phyloP scores from a whole-genome alignment of 2,888 invertebrate species.

The Acrobeloides nanus region DNA sequence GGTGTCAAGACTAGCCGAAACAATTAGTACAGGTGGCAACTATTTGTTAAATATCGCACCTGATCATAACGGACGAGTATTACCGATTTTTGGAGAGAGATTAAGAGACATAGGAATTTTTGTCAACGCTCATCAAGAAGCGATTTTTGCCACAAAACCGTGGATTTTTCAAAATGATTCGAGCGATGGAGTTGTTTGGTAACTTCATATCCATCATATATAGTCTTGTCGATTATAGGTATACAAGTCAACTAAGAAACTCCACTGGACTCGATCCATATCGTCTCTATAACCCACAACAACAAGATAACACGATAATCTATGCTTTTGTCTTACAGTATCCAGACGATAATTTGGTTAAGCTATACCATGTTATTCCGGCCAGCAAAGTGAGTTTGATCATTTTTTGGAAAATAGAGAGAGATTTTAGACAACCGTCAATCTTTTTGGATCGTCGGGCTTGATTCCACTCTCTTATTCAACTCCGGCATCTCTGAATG shows the following conservation, averaged over 20 bases:
- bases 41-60: no score
- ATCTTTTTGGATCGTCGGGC: constrained; percentile 30
- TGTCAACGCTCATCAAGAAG: constrained; percentile 56
- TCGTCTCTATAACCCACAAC: constrained; percentile 23
- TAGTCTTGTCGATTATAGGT: no score
- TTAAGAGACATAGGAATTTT: constrained; percentile 55
- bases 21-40: no score
- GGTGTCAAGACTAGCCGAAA: no score
- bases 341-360: constrained; percentile 14
- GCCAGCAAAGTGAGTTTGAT: constrained; percentile 37
- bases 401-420: no score
- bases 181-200: no score
- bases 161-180: constrained; percentile 61
- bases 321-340: constrained; percentile 46
- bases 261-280: constrained; percentile 3
- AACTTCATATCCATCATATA: no score
- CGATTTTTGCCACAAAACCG: constrained; percentile 56
- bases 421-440: constrained; percentile 40
- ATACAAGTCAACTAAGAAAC: constrained; percentile 35
- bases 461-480: constrained; percentile 6
- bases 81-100: constrained; percentile 57
- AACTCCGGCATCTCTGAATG: no score
- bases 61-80: constrained; percentile 56
- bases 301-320: constrained; percentile 31
- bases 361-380: constrained; percentile 30